Evolutionary conservation across 2,888 invertebrate genomes (phyloP), one percentile per base, ranked within the genome.

Genomic region (Cheilosia vulpina): DNA sequence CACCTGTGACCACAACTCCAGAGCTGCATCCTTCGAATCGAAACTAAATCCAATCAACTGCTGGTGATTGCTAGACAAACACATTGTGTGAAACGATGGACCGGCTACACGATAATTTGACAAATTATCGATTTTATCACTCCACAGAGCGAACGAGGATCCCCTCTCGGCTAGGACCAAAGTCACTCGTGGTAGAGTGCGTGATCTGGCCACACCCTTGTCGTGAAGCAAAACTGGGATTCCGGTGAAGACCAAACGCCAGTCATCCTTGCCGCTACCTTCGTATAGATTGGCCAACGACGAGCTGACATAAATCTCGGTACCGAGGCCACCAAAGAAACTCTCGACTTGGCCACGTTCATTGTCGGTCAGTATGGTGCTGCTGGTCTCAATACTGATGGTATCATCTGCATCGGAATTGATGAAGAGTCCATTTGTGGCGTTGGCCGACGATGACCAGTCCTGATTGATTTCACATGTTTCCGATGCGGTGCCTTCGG

Each of bases 11-110:
- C 95, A 94, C 90, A 97, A 94, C 83, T 95, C 95, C 53, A 94
- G 93, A 0, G 97, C 96, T 0, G 96, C 94, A 53, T 94, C 94
- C 43, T 94, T 94, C 82, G 95, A 95, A 91, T 96, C 96, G 92
- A 96, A 97, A 90, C 96, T 96, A 88, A 97, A 94, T 6, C 97
- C 97, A 65, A 96, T 95, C 89, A 96, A 93, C 88, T 95, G 94
- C 80, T 95, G 94, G 91, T 96, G 96, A 90, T 97, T 96, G 41
- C 94, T 90, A 13, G 96, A 96, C 87, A 96, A 93, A 91, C 95
- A 95, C 95, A 97, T 95, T 50, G 96, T 97, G 91, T 97, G 97
- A 90, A 97, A 97, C 47, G 96, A 95, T 50, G 95, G 94, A 1
- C 95, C 95, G 17, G 94, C 94, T 17, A 94, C 93, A 90, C 94